Evolutionary conservation across 2,888 invertebrate species (phyloP).

Genomic region (Metellina segmentata): DNA sequence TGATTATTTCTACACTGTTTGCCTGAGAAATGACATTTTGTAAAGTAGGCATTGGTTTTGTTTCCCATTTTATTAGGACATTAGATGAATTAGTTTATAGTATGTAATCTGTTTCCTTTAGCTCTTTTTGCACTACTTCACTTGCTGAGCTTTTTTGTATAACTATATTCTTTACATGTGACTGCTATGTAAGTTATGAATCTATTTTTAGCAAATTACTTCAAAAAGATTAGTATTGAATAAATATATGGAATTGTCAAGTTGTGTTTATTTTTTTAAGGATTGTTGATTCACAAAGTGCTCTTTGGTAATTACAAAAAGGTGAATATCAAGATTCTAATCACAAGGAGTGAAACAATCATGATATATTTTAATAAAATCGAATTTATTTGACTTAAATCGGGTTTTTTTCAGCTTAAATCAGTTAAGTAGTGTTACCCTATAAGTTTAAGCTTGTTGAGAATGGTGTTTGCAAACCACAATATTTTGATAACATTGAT

Average conservation of each 20-base stretch:
- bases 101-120: constrained; percentile 26
- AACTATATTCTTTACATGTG: constrained; percentile 64
- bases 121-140: constrained; percentile 50
- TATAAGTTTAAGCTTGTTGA: too few species aligned
- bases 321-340: too few species aligned
- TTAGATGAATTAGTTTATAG: constrained; percentile 45
- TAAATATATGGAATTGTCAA: constrained; percentile 63
- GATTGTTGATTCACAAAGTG: not conserved
- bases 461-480: too few species aligned
- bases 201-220: constrained; percentile 68
- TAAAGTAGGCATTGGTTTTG: not conserved
- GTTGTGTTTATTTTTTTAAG: not conserved
- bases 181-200: constrained; percentile 67
- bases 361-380: too few species aligned
- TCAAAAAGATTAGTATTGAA: constrained; percentile 64
- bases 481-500: too few species aligned
- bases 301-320: too few species aligned
- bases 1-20: constrained; percentile 43
- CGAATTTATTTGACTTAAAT: too few species aligned
- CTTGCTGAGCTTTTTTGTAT: constrained; percentile 69
- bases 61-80: constrained; percentile 19
- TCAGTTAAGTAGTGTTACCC: too few species aligned
- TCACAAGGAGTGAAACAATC: too few species aligned
- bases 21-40: constrained; percentile 27
- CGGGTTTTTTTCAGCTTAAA: too few species aligned